Conservation (phyloP, 2,797 vertebrate species). For the Nyctibius grandis region DNA sequence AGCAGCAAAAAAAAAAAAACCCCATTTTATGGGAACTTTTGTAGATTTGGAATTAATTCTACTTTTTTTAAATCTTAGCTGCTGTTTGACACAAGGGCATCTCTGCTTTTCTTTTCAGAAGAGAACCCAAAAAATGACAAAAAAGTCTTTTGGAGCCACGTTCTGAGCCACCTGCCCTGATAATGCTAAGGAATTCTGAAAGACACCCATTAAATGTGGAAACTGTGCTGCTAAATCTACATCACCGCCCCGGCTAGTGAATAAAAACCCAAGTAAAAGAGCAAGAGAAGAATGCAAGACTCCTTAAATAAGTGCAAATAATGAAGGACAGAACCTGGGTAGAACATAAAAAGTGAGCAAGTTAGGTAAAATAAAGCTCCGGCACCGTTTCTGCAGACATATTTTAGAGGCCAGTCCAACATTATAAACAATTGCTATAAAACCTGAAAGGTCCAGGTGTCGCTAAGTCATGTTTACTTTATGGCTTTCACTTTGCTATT, state of each 20-base stretch:
- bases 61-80: neutral
- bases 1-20: constrained; percentile 25
- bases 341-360: constrained; percentile 35
- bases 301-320: constrained; percentile 37
- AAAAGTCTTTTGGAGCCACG: neutral
- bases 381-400: neutral
- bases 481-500: constrained; percentile 64
- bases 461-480: constrained; percentile 64
- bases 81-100: constrained; percentile 33
- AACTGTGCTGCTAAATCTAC: constrained; percentile 19
- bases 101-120: constrained; percentile 21
- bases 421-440: constrained; percentile 68
- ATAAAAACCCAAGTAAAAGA: constrained; percentile 62
- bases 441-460: constrained; percentile 64
- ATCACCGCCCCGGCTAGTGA: neutral
- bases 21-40: constrained; percentile 48
- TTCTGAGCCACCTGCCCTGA: constrained; percentile 23
- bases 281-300: constrained; percentile 18
- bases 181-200: constrained; percentile 55
- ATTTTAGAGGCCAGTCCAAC: constrained; percentile 57
- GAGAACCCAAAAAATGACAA: constrained; percentile 2
- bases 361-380: constrained; percentile 26
- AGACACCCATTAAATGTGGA: constrained; percentile 37
- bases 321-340: constrained; percentile 22
- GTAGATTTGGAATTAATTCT: neutral